Evolutionary conservation across 2,797 vertebrate species (phyloP).

Genomic region (Anas flavirostris): DNA sequence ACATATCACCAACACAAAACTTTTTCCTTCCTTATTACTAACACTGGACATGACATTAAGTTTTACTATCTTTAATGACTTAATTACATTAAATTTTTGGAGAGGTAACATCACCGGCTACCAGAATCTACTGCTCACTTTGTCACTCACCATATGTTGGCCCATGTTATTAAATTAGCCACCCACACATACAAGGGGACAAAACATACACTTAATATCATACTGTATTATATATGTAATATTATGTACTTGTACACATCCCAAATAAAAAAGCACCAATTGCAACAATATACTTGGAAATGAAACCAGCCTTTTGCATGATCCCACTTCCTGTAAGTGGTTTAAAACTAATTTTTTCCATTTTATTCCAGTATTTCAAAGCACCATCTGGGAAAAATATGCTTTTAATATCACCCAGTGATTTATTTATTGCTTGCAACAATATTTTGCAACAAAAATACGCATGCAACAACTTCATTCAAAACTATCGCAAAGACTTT

Average conservation of each 20-base stretch:
- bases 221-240: neutral
- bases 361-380: slow-evolving; percentile 70
- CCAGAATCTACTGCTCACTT: neutral
- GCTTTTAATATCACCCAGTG: slow-evolving; percentile 63
- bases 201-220: neutral
- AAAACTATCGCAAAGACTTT: slow-evolving; percentile 32
- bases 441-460: slow-evolving; percentile 71
- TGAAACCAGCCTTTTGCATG: neutral
- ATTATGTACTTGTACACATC: neutral
- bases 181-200: fast-evolving
- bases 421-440: slow-evolving; percentile 76
- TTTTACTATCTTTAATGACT: no score
- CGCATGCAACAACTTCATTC: slow-evolving; percentile 59
- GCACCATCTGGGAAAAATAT: slow-evolving; percentile 78
- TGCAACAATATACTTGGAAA: slow-evolving; percentile 35
- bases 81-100: neutral
- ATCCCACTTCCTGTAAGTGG: slow-evolving; percentile 2
- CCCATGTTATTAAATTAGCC: neutral
- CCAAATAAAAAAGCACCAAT: neutral
- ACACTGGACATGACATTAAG: neutral
- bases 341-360: slow-evolving; percentile 33
- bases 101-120: neutral
- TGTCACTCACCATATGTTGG: neutral
- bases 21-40: neutral
- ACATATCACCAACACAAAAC: neutral